phyloP scores from a whole-genome alignment of 1,140 invertebrate genomes.

The Zaprionus nigranus region DNA sequence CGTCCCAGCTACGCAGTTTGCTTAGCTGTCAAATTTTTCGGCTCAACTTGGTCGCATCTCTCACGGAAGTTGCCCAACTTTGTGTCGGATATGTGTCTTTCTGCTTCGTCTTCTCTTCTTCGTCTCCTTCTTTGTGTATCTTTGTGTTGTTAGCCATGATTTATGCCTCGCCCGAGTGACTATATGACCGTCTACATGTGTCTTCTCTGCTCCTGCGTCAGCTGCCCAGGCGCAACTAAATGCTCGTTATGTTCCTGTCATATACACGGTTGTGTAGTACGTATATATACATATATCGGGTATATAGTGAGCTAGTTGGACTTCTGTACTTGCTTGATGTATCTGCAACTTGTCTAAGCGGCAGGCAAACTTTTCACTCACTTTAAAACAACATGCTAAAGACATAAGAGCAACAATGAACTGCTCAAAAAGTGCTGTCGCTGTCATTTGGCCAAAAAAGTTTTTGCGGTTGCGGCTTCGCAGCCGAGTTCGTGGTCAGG shows the following conservation, averaged over 20 bases:
- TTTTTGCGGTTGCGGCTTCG: conserved; percentile 45
- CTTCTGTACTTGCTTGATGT: conserved; percentile 5
- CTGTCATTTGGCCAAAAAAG: conserved; percentile 57
- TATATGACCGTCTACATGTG: conserved; percentile 55
- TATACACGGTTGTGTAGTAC: conserved; percentile 6
- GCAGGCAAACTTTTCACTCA: conserved; percentile 41
- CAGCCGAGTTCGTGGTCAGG: conserved; percentile 52
- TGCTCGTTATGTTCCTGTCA: conserved; percentile 48
- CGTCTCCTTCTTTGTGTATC: conserved; percentile 6
- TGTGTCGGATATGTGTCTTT: neutral
- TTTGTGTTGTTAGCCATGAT: conserved; percentile 47
- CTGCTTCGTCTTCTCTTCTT: conserved; percentile 6
- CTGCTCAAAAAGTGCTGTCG: conserved; percentile 35
- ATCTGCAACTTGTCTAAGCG: conserved; percentile 31
- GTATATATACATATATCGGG: conserved; percentile 12
- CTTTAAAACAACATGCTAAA: conserved; percentile 42
- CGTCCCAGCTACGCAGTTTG: conserved; percentile 21
- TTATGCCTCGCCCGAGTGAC: conserved; percentile 51
- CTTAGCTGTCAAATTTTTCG: conserved; percentile 45
- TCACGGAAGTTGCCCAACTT: conserved; percentile 44
- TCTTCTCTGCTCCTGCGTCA: conserved; percentile 45
- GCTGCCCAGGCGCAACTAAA: conserved; percentile 46
- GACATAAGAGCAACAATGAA: conserved; percentile 41
- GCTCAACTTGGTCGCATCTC: conserved; percentile 37
- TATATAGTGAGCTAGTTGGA: conserved; percentile 16